A percentile compares a stretch with the other conserved stretches of the same genome.
Conservation (phyloP, 2,797 vertebrate genomes). For the Gila robusta region DNA sequence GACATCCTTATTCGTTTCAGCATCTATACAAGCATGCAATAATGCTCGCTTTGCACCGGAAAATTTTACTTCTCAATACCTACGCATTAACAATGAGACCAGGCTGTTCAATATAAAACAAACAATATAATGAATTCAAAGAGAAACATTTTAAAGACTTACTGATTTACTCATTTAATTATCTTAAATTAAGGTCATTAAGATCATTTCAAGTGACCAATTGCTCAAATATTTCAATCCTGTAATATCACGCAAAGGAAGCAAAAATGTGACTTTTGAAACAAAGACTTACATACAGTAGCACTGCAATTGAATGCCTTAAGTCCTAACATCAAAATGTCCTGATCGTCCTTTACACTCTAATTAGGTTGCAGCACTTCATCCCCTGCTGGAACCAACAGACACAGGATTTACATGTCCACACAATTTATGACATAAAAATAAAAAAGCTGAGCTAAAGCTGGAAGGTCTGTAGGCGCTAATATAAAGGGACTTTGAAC, state of each 20-base stretch:
- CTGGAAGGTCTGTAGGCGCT: constrained; percentile 18
- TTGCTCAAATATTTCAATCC: not conserved
- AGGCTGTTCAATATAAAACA: not conserved
- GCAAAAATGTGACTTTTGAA: not conserved
- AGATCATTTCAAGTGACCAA: not conserved
- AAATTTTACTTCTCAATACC: not conserved
- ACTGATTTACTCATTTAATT: not conserved
- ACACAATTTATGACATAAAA: constrained; percentile 9
- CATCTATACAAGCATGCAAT: not conserved
- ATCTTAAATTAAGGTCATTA: not conserved
- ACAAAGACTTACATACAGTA: not conserved
- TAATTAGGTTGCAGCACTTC: not conserved
- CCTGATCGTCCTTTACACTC: not conserved
- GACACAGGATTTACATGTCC: not conserved
- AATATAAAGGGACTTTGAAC: not conserved
- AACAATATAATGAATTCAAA: not conserved
- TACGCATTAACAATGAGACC: not conserved
- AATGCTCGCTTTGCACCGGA: not conserved
- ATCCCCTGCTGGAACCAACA: not conserved
- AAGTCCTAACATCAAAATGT: not conserved
- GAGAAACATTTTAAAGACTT: not conserved
- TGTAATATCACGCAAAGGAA: not conserved
- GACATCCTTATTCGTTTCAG: not conserved
- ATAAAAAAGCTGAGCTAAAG: not conserved
- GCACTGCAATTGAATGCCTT: not conserved